Conservation (phyloP, 2,888 invertebrate species). For the Tromatobia lineatoria region DNA sequence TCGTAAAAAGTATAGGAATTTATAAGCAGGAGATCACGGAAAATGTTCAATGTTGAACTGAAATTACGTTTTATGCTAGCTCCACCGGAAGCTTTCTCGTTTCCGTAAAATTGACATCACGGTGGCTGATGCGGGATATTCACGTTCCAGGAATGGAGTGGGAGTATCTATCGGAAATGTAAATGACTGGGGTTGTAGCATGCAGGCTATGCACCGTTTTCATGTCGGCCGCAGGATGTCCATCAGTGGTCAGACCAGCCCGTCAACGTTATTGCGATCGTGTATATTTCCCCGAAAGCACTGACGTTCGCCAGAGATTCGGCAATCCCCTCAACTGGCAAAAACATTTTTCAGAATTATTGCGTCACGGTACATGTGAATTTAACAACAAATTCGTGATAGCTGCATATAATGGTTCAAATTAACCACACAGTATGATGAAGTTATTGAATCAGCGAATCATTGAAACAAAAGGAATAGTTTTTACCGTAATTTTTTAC, state of each 20-base stretch:
- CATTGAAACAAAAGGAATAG: background rate
- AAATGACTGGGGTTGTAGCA: background rate
- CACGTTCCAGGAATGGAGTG: conserved; percentile 6
- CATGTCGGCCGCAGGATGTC: conserved; percentile 2
- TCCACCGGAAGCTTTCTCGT: conserved; percentile 31
- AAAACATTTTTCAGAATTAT: background rate
- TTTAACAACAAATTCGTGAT: background rate
- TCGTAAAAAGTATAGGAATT: conserved; percentile 14
- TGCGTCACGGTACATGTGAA: background rate
- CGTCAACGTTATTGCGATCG: conserved; percentile 8
- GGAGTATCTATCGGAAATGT: background rate
- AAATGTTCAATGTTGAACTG: conserved; percentile 30
- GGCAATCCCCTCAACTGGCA: background rate
- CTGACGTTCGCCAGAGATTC: background rate
- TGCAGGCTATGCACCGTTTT: conserved; percentile 2
- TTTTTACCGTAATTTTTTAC: background rate
- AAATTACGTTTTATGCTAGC: conserved; percentile 38
- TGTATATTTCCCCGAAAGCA: conserved; percentile 3
- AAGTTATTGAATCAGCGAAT: background rate
- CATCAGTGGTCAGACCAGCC: conserved; percentile 3
- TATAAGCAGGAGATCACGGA: background rate
- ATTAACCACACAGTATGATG: background rate
- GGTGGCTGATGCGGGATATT: conserved; percentile 14
- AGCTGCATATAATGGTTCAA: background rate
- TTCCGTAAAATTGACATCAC: conserved; percentile 48